Evolutionary conservation across 2,888 invertebrate species (phyloP), one percentile per base, ranked within the genome.

Genomic region (Rhorus exstirpatorius): DNA sequence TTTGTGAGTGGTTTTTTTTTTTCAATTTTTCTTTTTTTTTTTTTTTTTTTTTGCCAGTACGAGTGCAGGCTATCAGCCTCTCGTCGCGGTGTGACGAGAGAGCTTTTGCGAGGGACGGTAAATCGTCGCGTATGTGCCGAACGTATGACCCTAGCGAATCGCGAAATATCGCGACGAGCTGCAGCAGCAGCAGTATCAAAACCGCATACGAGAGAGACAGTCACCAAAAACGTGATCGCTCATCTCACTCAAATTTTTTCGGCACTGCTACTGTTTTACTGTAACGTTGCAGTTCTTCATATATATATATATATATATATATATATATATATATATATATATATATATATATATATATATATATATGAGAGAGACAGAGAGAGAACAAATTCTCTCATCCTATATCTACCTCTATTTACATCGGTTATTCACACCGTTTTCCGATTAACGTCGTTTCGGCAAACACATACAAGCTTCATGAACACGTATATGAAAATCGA

Each of bases 391-490:
- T 60, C 49, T 7, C 35, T 51, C 44, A n/a, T 1, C 10, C 41
- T 14, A 35, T 46, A 38, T 12, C 10, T 38, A 38, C 55, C 53
- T 35, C 78, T 79, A 82, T 82, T 78, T 82, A 82, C 75, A 74
- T 79, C 61, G 74, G 70, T 82, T 75, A 82, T 82, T 82, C 82
- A 70, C 78, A 78, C 74, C 58, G 70, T 75, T 75, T 82, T 79
- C 65, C 75, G 82, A 82, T 82, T 82, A 82, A 82, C 78, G 82
- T 79, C 77, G 67, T 60, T 77, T 81, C 79, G 76, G 76, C 63
- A 38, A 41, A 74, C 12, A 49, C 58, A 46, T 49, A 35, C 67
- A 53, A 53, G n/a, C 65, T n/a, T 7, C 31, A 58, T 26, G 19
- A 55, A 46, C 61, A 24, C 38, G 10, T 21, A 38, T 10, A 46